Evolutionary conservation across 2,113 vertebrate species (phyloP).

Genomic region (rabbit (Oryctolagus cuniculus)): DNA sequence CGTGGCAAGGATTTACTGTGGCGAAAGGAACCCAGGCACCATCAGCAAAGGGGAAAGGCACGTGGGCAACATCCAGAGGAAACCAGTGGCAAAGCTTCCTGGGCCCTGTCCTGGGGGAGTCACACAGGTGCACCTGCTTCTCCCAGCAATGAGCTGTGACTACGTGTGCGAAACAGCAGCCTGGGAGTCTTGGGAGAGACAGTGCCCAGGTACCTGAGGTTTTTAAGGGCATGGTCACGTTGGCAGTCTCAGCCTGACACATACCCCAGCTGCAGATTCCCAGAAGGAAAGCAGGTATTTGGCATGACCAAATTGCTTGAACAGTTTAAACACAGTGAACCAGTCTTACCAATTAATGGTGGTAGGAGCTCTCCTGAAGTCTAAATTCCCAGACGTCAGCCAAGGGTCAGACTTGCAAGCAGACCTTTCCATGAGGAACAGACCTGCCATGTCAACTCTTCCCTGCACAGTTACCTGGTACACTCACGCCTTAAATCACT

Average conservation of each 20-base stretch:
- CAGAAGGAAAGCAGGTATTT: constrained; percentile 11
- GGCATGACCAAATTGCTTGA: not conserved
- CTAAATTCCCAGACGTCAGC: constrained; percentile 1
- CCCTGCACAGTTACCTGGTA: not conserved
- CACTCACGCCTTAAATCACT: not conserved
- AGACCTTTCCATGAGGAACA: not conserved
- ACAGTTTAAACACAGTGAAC: not conserved
- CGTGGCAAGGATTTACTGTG: not conserved
- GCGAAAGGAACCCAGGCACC: not conserved
- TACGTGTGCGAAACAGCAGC: not conserved
- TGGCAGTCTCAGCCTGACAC: not conserved
- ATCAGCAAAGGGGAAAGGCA: not conserved
- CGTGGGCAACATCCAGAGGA: not conserved
- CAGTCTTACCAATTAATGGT: not conserved
- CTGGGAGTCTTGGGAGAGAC: not conserved
- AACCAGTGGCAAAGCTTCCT: not conserved
- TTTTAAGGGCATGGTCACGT: not conserved
- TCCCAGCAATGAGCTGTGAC: not conserved
- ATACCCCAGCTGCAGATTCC: not conserved
- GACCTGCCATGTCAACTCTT: not conserved
- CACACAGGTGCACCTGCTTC: not conserved
- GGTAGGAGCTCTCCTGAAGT: not conserved
- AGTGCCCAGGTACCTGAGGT: not conserved
- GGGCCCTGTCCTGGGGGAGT: not conserved
- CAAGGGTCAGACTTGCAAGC: not conserved